A percentile compares a stretch with the other conserved stretches of the same genome.
Evolutionary conservation across 2,113 vertebrate species (phyloP).

Genomic region (Echinops telfairi): DNA sequence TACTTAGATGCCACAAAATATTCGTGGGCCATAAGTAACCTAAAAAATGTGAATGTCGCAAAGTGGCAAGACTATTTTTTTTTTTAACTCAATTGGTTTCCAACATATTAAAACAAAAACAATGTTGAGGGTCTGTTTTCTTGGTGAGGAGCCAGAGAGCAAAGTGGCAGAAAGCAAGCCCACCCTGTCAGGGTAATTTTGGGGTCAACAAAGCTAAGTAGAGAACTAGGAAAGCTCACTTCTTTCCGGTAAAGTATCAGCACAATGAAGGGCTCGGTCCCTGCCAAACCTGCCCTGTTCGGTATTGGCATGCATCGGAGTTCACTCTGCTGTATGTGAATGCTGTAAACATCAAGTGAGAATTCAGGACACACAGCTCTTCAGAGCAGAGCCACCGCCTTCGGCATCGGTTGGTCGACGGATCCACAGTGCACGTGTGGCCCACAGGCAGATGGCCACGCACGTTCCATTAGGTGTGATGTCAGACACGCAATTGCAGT

Average conservation of each 20-base stretch:
- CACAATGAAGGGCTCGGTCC: conserved; percentile 70
- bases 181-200: conserved; percentile 56
- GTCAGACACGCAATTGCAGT: not conserved
- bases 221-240: conserved; percentile 45
- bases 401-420: not conserved
- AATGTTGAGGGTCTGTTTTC: conserved; percentile 44
- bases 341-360: conserved; percentile 72
- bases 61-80: not conserved
- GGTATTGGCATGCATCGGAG: conserved; percentile 77
- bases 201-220: conserved; percentile 47
- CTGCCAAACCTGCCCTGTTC: conserved; percentile 81
- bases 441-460: not conserved
- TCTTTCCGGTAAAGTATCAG: conserved; percentile 56
- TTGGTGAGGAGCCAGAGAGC: not conserved
- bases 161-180: not conserved
- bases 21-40: not conserved
- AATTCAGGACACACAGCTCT: conserved; percentile 71
- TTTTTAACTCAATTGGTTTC: conserved; percentile 61
- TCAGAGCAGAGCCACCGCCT: not conserved
- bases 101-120: conserved; percentile 62
- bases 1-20: not conserved
- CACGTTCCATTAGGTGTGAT: not conserved
- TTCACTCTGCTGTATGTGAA: conserved; percentile 69
- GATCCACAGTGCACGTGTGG: not conserved
- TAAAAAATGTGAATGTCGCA: not conserved